A percentile compares a stretch with the other conserved stretches of the same genome.
phyloP scores from a whole-genome alignment of 2,888 invertebrate genomes.

The Palloptera scutellata region DNA sequence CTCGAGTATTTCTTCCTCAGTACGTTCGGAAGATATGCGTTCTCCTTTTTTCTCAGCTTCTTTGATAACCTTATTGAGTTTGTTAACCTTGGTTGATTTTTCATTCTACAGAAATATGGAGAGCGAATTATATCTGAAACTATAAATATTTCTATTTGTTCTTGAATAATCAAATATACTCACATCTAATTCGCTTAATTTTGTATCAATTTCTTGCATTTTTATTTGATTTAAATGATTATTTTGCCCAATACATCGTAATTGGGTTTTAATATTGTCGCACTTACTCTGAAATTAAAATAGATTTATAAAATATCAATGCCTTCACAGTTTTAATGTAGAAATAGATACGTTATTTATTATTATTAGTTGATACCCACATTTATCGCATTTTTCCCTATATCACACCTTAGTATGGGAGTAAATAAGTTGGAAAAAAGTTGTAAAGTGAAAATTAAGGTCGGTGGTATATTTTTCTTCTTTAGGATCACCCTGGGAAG shows the following conservation, averaged over 20 bases:
- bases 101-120: constrained; percentile 26
- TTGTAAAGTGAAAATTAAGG: too few species aligned
- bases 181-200: constrained; percentile 35
- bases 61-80: constrained; percentile 34
- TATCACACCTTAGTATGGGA: too few species aligned
- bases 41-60: constrained; percentile 54
- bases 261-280: constrained; percentile 43
- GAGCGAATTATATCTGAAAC: not conserved
- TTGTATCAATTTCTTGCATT: constrained; percentile 33
- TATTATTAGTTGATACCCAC: too few species aligned
- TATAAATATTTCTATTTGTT: too few species aligned
- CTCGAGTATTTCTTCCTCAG: constrained; percentile 61
- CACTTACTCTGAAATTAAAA: constrained; percentile 19
- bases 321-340: too few species aligned
- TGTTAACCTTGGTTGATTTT: constrained; percentile 33
- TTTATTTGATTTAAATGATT: constrained; percentile 36
- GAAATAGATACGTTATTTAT: too few species aligned
- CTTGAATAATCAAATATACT: not conserved
- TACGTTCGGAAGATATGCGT: constrained; percentile 56
- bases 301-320: not conserved
- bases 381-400: too few species aligned
- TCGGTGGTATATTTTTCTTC: too few species aligned
- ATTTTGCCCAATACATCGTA: constrained; percentile 40
- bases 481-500: too few species aligned
- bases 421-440: too few species aligned